Evolutionary conservation across 2,888 invertebrate species (phyloP).

Genomic region (Leistus spinibarbis): DNA sequence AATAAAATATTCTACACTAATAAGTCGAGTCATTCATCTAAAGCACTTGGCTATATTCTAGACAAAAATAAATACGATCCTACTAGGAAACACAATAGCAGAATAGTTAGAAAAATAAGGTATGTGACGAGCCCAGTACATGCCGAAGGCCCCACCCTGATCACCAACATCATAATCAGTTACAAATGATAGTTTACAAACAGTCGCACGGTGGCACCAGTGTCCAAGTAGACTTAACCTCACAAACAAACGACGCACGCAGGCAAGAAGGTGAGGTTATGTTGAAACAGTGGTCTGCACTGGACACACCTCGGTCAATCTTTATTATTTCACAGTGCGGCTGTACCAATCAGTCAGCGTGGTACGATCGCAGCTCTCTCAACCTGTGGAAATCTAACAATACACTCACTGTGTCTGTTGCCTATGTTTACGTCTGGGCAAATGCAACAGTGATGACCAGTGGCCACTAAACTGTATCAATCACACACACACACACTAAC

Average conservation of each 20-base stretch:
- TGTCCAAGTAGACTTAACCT: not conserved
- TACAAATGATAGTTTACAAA: slow-evolving; percentile 17
- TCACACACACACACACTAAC: not conserved
- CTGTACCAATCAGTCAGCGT: slow-evolving; percentile 11
- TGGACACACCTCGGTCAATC: slow-evolving; percentile 16
- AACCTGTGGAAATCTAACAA: slow-evolving; percentile 18
- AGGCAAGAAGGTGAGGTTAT: not conserved
- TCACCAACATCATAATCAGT: slow-evolving; percentile 23
- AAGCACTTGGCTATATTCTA: not conserved
- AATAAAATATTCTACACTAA: not conserved
- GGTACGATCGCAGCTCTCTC: slow-evolving; percentile 12
- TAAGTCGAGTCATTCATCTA: not conserved
- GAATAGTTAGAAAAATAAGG: not conserved
- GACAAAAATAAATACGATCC: not conserved
- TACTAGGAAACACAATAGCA: not conserved
- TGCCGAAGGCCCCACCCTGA: slow-evolving; percentile 18
- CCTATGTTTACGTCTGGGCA: not conserved
- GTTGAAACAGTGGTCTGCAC: not conserved
- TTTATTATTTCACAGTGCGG: slow-evolving; percentile 15
- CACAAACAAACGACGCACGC: not conserved
- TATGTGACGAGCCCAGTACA: not conserved
- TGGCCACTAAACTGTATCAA: not conserved
- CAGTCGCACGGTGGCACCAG: not conserved
- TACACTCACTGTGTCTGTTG: slow-evolving; percentile 1
- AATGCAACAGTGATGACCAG: not conserved